Percentiles rank a stretch among this genome's conserved stretches.
These are phyloP conservation scores for Emys orbicularis DNA, from an alignment of 2,797 vertebrate species.

Conservation along the genomic window DNA sequence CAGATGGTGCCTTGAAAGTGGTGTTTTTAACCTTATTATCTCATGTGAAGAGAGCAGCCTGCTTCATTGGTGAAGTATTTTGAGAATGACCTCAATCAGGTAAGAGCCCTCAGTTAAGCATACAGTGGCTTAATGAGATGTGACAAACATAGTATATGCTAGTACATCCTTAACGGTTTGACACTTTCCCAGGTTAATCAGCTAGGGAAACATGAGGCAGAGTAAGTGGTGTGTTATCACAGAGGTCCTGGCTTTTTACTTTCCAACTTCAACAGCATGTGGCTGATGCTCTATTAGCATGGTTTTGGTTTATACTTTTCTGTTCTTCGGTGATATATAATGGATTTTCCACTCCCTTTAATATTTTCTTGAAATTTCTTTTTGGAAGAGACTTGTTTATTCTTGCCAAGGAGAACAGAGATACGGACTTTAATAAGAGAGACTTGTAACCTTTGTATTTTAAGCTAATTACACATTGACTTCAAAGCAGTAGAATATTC, in stretches of 20 bases:
- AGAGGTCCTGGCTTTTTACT: not conserved
- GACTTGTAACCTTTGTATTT: not conserved
- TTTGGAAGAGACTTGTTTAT: not conserved
- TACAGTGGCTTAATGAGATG: not conserved
- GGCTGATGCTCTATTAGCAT: not conserved
- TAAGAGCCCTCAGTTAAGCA: not conserved
- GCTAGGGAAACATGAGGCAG: constrained; percentile 29
- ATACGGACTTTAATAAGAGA: not conserved
- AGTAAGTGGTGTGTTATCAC: constrained; percentile 15
- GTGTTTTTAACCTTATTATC: not conserved
- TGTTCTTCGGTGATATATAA: not conserved
- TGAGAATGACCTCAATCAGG: not conserved
- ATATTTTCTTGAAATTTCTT: not conserved
- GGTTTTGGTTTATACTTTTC: constrained; percentile 8
- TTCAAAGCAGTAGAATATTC: constrained; percentile 19
- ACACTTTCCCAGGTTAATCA: constrained; percentile 13
- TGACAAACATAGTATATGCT: not conserved
- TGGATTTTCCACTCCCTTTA: not conserved
- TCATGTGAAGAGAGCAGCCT: not conserved
- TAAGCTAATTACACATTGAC: not conserved
- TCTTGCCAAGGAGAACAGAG: not conserved
- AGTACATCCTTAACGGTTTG: constrained; percentile 1
- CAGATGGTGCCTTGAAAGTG: not conserved
- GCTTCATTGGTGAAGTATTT: not conserved
- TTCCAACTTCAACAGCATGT: not conserved